A percentile compares a stretch with the other conserved stretches of the same genome.
These are phyloP conservation scores for Percopsis omiscomaycus DNA, from an alignment of 2,797 vertebrate species.

Conservation along the genomic window DNA sequence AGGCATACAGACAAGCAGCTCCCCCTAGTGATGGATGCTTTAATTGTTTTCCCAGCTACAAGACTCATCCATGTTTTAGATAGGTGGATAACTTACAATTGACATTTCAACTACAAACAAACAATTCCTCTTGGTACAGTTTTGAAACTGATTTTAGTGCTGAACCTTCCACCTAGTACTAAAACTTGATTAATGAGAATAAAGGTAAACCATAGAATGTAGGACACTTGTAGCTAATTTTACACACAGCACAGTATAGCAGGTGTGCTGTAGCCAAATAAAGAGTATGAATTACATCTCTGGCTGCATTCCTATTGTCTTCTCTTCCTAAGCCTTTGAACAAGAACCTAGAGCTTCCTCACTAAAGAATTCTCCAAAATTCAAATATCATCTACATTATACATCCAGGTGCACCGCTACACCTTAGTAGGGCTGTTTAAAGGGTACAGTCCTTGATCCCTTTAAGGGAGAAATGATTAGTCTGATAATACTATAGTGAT, in stretches of 20 bases:
- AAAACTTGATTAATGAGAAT: neutral
- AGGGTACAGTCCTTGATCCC: too few relatives aligned
- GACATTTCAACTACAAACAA: neutral
- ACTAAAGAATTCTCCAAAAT: too few relatives aligned
- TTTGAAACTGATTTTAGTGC: too few relatives aligned
- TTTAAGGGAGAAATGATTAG: too few relatives aligned
- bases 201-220: neutral
- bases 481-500: too few relatives aligned
- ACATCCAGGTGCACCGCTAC: too few relatives aligned
- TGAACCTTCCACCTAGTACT: neutral
- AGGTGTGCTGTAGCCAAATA: neutral
- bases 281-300: neutral
- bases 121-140: neutral
- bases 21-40: constrained; percentile 47
- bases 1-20: constrained; percentile 30
- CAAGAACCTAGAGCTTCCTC: too few relatives aligned
- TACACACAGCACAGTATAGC: too few relatives aligned
- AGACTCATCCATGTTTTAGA: neutral
- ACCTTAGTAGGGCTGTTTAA: too few relatives aligned
- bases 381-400: too few relatives aligned
- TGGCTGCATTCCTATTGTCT: too few relatives aligned
- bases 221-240: neutral
- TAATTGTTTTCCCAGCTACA: neutral
- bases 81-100: neutral
- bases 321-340: too few relatives aligned